These are phyloP conservation scores for Cricetomys ansorgei DNA, from an alignment of 2,113 vertebrate species.

Conservation along the genomic window DNA sequence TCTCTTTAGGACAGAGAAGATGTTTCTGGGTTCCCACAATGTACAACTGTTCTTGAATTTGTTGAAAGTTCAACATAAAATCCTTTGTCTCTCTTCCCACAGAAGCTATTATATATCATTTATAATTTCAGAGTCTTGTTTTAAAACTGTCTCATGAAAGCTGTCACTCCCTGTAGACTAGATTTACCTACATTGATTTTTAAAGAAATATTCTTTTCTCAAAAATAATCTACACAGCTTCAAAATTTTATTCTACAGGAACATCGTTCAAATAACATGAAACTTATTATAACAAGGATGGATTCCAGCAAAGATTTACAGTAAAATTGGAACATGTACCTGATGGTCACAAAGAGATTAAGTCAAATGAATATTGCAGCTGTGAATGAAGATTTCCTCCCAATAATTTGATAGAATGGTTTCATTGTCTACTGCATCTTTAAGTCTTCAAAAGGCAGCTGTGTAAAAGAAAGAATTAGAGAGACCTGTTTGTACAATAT, in stretches of 20 bases:
- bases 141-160: slow-evolving; percentile 13
- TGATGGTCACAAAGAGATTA: slow-evolving; percentile 46
- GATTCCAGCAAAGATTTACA: slow-evolving; percentile 54
- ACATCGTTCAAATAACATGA: slow-evolving; percentile 32
- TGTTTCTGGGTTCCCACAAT: not conserved
- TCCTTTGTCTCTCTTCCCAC: not conserved
- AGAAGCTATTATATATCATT: not conserved
- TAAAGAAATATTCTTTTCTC: not conserved
- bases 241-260: not conserved
- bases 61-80: slow-evolving; percentile 35
- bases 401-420: slow-evolving; percentile 11
- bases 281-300: slow-evolving; percentile 22
- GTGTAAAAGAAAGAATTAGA: not conserved
- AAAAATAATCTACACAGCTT: not conserved
- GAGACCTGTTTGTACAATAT: slow-evolving; percentile 13
- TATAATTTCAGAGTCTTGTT: not conserved
- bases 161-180: not conserved
- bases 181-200: not conserved
- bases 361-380: not conserved
- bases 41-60: slow-evolving; percentile 20
- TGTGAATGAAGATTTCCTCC: slow-evolving; percentile 35
- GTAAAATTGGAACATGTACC: slow-evolving; percentile 26
- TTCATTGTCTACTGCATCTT: slow-evolving; percentile 24
- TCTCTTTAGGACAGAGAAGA: slow-evolving; percentile 1
- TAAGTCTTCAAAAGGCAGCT: slow-evolving; percentile 38